Evolutionary conservation across 1,140 invertebrate species (phyloP), one percentile per base, ranked within the genome.

Genomic region (Trachelipus rathkii): DNA sequence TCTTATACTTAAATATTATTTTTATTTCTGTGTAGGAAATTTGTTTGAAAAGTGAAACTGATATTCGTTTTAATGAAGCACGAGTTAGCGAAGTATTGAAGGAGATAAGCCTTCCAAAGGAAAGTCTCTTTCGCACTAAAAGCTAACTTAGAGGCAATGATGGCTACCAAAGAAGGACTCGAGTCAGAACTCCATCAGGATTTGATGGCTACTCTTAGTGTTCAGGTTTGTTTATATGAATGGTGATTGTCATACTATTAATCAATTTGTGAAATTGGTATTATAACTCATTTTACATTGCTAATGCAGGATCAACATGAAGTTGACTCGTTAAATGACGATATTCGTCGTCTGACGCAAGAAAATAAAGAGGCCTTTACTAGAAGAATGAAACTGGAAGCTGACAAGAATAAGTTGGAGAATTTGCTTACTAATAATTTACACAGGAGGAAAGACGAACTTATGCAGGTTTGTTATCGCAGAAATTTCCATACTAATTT

Each of bases 401-500:
- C 95, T 44, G 94, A 96, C 78, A 99, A 99, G 85, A 98, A 97
- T 85, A 97, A 97, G 85, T 87, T 99, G 50, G 97, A 99, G 85
- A 99, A 98, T 88, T 86, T 98, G 66, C 87, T 99, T 44, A 96
- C 95, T n/a, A 98, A 98, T 84, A 99, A 99, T 87, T 88, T 99
- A 83, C 83, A 80, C 75, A 82, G 85, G 86, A 86, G 92, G 77
- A 91, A 91, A 84, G 96, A 94, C 84, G 95, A 96, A 84, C 86
- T 99, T 0, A 90, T 89, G 82, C 86, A 88, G 76, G 77, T 81
- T 87, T 86, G 82, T 81, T 77, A 10, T 15, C 0, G 3, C 21
- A 15, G 21, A 24, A 68, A 15, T 10, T 13, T 13, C 15, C n/a
- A 15, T 15, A 19, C 10, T 68, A 10, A 10, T 68, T 68, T 19